Evolutionary conservation across 2,113 vertebrate species (phyloP), one percentile per base, ranked within the genome.

Genomic region (Laterallus jamaicensis): DNA sequence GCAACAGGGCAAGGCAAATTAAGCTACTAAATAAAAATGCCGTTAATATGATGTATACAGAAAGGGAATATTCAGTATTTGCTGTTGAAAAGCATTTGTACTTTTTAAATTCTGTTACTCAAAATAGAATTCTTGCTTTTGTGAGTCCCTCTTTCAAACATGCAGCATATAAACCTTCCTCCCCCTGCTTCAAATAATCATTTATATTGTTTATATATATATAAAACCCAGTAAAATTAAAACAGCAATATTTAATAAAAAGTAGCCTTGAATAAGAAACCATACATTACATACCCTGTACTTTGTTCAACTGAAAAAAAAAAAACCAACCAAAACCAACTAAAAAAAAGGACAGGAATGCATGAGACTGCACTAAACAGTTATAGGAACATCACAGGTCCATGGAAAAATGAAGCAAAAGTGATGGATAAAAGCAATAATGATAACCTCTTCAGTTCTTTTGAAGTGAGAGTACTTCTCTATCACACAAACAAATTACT

Each of bases 41-140:
- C 70, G 69, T 81, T 90, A 76, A 81, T 44, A 86, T 49, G 42
- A 70, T 54, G 20, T 37, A 86, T 64, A 81, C 37, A 63, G 50
- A 81, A 93, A 85, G 62, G 64, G 44, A 90, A 86, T 81, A 71
- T 54, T 93, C 69, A 82, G 66, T 83, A 86, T 76, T 88, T 88
- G n/a, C 79, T 81, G 63, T 54, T 75, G 50, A 89, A 81, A 44
- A 75, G 22, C 26, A 9, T 80, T 74, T 84, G 56, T 80, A 68
- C 42, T 92, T 58, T 85, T 89, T 62, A 44, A 78, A 84, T 68
- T 68, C 35, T 80, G 60, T 79, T 80, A 69, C 26, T 54, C 74
- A 67, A 68, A 92, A 79, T 47, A 79, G 40, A 93, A 84, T 63
- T 75, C 31, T 49, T 74, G 35, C 40, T 62, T 88, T 84, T 88